phyloP scores from a whole-genome alignment of 2,888 invertebrate genomes.

The Congeria kusceri region DNA sequence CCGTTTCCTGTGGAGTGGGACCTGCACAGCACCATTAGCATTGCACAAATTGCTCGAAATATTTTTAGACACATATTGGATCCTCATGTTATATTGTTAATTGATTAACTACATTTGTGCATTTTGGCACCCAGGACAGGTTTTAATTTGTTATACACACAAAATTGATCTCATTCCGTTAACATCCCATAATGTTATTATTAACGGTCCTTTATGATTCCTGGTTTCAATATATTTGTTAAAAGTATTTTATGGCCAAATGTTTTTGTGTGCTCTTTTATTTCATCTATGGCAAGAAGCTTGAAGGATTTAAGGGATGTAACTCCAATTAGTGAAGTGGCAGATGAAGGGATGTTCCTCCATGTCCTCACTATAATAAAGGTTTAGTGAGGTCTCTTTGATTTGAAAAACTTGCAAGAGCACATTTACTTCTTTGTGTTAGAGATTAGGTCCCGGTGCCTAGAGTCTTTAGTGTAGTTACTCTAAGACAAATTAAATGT shows the following conservation, averaged over 20 bases:
- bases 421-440: no score
- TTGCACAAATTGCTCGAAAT: conserved; percentile 37
- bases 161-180: conserved; percentile 46
- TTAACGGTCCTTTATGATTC: conserved; percentile 39
- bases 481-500: no score
- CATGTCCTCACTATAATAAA: conserved; percentile 38
- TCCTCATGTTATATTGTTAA: conserved; percentile 45
- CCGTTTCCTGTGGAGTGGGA: conserved; percentile 19
- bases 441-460: no score
- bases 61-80: conserved; percentile 49
- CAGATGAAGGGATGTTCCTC: conserved; percentile 37
- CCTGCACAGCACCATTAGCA: conserved; percentile 30
- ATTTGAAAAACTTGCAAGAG: neutral
- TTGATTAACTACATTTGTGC: conserved; percentile 55
- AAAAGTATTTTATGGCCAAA: conserved; percentile 34
- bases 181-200: conserved; percentile 30
- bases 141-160: conserved; percentile 44
- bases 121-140: conserved; percentile 43
- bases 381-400: conserved; percentile 30
- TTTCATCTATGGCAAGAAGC: conserved; percentile 40
- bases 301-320: conserved; percentile 56
- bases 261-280: conserved; percentile 15
- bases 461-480: no score
- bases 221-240: conserved; percentile 37
- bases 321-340: conserved; percentile 42